Evolutionary conservation across 2,888 invertebrate genomes (phyloP), one percentile per base, ranked within the genome.

Genomic region (Embidobia sp.): DNA sequence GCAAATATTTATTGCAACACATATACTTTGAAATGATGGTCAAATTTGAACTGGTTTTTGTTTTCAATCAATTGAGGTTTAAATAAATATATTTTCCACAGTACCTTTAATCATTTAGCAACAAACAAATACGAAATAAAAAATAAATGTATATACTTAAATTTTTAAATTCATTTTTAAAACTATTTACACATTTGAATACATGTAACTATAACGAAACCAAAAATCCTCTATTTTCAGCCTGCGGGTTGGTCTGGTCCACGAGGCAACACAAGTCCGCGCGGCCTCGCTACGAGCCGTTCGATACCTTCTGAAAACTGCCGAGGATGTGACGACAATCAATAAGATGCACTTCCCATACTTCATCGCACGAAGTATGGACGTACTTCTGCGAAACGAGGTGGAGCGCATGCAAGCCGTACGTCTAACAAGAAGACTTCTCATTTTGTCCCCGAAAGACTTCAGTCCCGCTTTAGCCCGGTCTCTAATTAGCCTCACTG

Each of bases 371-470:
- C 94, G 96, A 92, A 97, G 97, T 80, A 93, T 98, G 88, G 98
- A 98, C 90, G 91, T 98, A 77, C 93, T 95, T 90, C 91, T 97
- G 46, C 95, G 95, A 83, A 97, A 97, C 90, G 98, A 98, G 88
- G 94, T 96, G 81, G 98, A 98, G 89, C 92, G 98, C 37, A 93
- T 97, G 57, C 98, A 98, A 90, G 97, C 97, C 0, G 91, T 98
- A 82, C 94, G 97, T 84, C 92, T 98, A 73, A 95, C 96, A 63
- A 91, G 96, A 51, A 92, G 92, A 87, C 92, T 95, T 82, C 89
- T 95, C 48, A 92, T 91, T 84, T 91, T 92, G 85, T 91, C 92
- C 27, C 94, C 95, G 0, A 90, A 91, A 61, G 90, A 91, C 80
- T 94, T 98, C 77, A 95, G 96, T 83, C 91, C 93, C 5, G 93